phyloP scores from a whole-genome alignment of 1,140 invertebrate species.

The Drosophila santomea region DNA sequence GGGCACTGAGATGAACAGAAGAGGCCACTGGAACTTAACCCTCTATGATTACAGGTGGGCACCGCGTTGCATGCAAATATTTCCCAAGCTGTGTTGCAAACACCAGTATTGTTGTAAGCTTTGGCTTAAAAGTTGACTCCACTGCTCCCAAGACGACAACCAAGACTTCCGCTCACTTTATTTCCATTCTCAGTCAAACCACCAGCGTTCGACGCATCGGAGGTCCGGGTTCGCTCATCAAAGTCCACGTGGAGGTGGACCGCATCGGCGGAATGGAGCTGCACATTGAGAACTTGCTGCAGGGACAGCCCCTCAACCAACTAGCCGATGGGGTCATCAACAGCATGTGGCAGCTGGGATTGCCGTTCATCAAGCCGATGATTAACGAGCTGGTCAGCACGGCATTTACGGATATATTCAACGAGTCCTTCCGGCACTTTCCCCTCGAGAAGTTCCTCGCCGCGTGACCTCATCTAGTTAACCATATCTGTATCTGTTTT shows the following conservation, averaged over 20 bases:
- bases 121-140: not conserved
- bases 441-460: slow-evolving; percentile 87
- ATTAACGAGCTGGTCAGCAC: slow-evolving; percentile 93
- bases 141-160: not conserved
- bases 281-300: slow-evolving; percentile 89
- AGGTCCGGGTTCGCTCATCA: slow-evolving; percentile 85
- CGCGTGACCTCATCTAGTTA: slow-evolving; percentile 42
- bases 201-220: slow-evolving; percentile 88
- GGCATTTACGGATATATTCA: slow-evolving; percentile 92
- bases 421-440: slow-evolving; percentile 89
- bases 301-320: slow-evolving; percentile 88
- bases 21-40: slow-evolving; percentile 90
- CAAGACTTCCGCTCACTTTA: not conserved
- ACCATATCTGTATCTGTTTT: slow-evolving; percentile 13
- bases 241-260: slow-evolving; percentile 89
- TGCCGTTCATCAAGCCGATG: slow-evolving; percentile 89
- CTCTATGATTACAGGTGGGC: slow-evolving; percentile 88
- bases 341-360: slow-evolving; percentile 90
- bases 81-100: slow-evolving; percentile 4
- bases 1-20: slow-evolving; percentile 87
- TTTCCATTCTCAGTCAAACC: slow-evolving; percentile 86
- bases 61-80: not conserved
- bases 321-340: slow-evolving; percentile 87
- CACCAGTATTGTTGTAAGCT: not conserved
- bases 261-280: slow-evolving; percentile 90